Percentiles rank a stretch among this genome's conserved stretches.
phyloP scores from a whole-genome alignment of 2,113 vertebrate genomes.

The Burhinus oedicnemus region DNA sequence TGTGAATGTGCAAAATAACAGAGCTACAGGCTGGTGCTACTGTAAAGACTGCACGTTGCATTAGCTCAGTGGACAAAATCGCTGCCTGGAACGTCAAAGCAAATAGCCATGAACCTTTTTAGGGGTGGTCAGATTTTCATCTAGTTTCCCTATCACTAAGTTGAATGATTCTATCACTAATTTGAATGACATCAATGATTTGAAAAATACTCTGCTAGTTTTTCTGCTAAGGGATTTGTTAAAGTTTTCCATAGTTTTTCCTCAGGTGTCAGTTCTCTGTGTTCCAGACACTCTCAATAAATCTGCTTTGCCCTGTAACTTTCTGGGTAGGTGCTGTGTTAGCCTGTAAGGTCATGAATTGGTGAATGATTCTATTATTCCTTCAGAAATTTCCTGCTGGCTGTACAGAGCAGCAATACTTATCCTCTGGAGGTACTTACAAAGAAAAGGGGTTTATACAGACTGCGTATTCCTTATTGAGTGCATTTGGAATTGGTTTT shows the following conservation, averaged over 20 bases:
- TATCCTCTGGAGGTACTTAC: conserved; percentile 57
- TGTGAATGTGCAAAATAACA: not conserved
- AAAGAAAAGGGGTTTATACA: conserved; percentile 53
- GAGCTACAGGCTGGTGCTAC: not conserved
- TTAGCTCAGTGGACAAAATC: not conserved
- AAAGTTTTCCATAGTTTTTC: conserved; percentile 47
- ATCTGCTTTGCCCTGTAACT: conserved; percentile 58
- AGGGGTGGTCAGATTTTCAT: conserved; percentile 7
- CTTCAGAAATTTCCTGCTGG: conserved; percentile 69
- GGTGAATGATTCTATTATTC: conserved; percentile 74
- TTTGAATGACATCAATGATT: not conserved
- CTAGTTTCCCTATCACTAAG: not conserved
- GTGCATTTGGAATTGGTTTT: conserved; percentile 67
- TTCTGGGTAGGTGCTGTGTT: conserved; percentile 58
- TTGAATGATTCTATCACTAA: not conserved
- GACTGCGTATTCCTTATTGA: conserved; percentile 38
- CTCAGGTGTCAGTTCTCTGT: conserved; percentile 60
- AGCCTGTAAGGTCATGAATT: conserved; percentile 54
- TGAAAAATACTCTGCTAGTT: conserved; percentile 33
- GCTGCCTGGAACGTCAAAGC: not conserved
- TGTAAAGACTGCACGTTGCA: not conserved
- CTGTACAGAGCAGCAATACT: conserved; percentile 49
- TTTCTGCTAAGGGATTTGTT: conserved; percentile 41
- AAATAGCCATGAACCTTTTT: not conserved
- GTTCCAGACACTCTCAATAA: conserved; percentile 60